Evolutionary conservation across 1,140 invertebrate genomes (phyloP), one percentile per base, ranked within the genome.

Genomic region (Pygmarrhopalites habei): DNA sequence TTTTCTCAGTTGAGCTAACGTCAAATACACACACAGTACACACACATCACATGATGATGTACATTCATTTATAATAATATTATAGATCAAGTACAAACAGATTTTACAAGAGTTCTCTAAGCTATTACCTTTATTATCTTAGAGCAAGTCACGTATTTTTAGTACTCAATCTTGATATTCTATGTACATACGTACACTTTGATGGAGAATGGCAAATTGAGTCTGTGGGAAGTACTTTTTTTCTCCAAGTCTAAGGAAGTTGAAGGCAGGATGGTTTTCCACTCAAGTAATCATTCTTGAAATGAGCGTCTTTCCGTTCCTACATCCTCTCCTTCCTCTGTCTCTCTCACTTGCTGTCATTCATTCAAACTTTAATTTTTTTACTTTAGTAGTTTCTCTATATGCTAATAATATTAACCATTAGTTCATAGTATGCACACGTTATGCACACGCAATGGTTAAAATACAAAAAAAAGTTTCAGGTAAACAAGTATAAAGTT

Each of bases 231-330:
- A 52, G 29, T 39, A 55, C 17, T 2, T 29, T 47, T 60, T 39
- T 43, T n/a, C n/a, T 55, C 32, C 14, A 19, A 39, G 30, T 53
- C 30, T 30, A 23, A 17, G 10, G 25, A 65, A 57, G 63, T 60
- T 60, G 63, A 35, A 62, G 55, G 58, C 28, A 44, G 52, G 49
- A 65, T 65, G 41, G 52, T 61, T 65, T 65, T 65, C 58, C 64
- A 65, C 64, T 61, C 64, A 60, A 61, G 64, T 61, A 65, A 65
- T 65, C 64, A 65, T 61, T 58, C 52, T 52, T 23, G 59, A 65
- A 51, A 65, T 64, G 44, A 64, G 62, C 58, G 58, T 65, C 64
- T 49, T 65, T 64, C 62, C 62, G 62, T 64, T 53, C 57, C 23
- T 51, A n/a, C 46, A 58, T 64, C 46, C 46, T 51, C 26, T 52